phyloP scores from a whole-genome alignment of 2,113 vertebrate genomes.

The Bufo bufo region DNA sequence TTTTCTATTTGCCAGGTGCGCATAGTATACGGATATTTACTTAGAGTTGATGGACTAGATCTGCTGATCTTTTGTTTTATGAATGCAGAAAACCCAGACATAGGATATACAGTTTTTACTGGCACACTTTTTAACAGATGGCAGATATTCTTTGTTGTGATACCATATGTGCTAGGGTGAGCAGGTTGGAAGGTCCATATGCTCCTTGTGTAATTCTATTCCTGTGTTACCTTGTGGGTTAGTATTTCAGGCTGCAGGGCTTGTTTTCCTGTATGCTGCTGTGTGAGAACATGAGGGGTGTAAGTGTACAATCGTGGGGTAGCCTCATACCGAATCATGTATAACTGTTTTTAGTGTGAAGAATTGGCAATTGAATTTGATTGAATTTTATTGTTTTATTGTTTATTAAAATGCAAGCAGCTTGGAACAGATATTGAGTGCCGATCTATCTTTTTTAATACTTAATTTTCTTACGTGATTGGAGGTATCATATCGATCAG shows the following conservation, averaged over 20 bases:
- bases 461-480: too few relatives aligned
- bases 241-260: slow-evolving; percentile 10
- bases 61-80: not conserved
- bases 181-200: slow-evolving; percentile 50
- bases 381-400: too few relatives aligned
- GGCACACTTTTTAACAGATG: slow-evolving; percentile 34
- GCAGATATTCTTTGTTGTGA: slow-evolving; percentile 39
- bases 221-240: slow-evolving; percentile 47
- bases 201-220: slow-evolving; percentile 52
- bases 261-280: slow-evolving; percentile 5
- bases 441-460: too few relatives aligned
- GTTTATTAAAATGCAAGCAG: too few relatives aligned
- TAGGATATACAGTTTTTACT: not conserved
- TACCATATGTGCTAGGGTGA: slow-evolving; percentile 55
- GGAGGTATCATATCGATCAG: too few relatives aligned
- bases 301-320: not conserved
- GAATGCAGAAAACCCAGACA: slow-evolving; percentile 2
- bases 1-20: not conserved
- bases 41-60: not conserved
- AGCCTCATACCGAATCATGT: not conserved
- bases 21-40: not conserved
- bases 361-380: too few relatives aligned
- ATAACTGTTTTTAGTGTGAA: too few relatives aligned
- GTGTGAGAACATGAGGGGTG: slow-evolving; percentile 3
- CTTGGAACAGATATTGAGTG: too few relatives aligned